These are phyloP conservation scores for Sander vitreus DNA, from an alignment of 2,113 vertebrate species.

Conservation along the genomic window DNA sequence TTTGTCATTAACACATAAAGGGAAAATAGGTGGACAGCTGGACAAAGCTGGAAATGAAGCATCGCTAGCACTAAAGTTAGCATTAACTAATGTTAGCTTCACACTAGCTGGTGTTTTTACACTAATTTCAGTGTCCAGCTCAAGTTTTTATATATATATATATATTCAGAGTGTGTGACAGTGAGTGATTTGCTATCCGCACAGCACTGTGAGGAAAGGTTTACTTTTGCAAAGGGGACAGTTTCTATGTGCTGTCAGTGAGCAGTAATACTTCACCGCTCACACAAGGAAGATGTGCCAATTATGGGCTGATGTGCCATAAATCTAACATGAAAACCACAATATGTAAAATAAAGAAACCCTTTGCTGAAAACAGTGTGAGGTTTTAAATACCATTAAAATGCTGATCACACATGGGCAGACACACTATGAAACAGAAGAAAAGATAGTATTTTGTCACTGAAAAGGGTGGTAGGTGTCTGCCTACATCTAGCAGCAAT, in stretches of 20 bases:
- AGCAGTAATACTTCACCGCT: constrained; percentile 7
- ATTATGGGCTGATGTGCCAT: constrained; percentile 17
- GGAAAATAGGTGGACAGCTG: too few species aligned
- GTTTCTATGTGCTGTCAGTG: constrained; percentile 19
- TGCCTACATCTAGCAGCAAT: neutral
- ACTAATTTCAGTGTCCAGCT: too few species aligned
- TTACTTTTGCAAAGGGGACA: constrained; percentile 38
- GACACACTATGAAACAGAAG: neutral
- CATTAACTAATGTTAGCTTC: too few species aligned
- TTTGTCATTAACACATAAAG: too few species aligned
- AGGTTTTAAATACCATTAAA: neutral
- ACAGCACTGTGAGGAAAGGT: constrained; percentile 12
- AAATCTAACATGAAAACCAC: constrained; percentile 43
- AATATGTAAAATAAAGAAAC: neutral
- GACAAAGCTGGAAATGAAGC: too few species aligned
- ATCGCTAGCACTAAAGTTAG: too few species aligned
- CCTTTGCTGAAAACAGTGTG: neutral
- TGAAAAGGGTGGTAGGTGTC: constrained; percentile 1
- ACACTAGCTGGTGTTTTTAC: too few species aligned
- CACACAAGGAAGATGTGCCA: constrained; percentile 27
- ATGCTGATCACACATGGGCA: constrained; percentile 8
- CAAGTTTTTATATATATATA: neutral
- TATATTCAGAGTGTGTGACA: constrained; percentile 16
- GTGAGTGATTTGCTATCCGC: constrained; percentile 36
- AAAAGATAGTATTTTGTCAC: constrained; percentile 1